Evolutionary conservation across 1,140 invertebrate species (phyloP), one percentile per base, ranked within the genome.

Genomic region (Caenorhabditis remanei): DNA sequence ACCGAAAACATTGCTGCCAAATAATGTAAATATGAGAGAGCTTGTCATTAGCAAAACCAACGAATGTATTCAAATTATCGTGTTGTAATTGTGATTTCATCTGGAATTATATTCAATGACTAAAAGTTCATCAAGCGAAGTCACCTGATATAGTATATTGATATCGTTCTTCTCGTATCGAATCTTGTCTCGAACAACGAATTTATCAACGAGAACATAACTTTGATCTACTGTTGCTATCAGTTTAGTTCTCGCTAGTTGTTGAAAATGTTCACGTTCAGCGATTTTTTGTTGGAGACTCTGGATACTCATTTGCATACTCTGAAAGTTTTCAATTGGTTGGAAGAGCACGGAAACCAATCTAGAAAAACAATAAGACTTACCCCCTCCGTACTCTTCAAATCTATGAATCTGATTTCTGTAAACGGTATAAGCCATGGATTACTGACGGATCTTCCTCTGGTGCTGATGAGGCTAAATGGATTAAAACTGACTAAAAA

Each of bases 1-100:
- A 86, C 71, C 65, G n/a, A 48, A 87, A 84, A 32, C 87, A 79
- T 48, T 84, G 55, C 2, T 14, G 32, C 87, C 82, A 87, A 75
- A 87, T 50, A 41, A 85, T 41, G 46, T 56, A 84, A 11, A 87
- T 46, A 61, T 87, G 63, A 11, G 63, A 55, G 8, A 55, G 16
- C 21, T 75, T 83, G 40, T 87, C 87, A 55, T 79, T 61, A 50
- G 65, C 41, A 16, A 89, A 24, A 5, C 88, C 88, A 19, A 89
- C 32, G 61, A 89, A 89, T 9, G 41, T 21, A 75, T 89, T 89
- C 16, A 89, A 32, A 67, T 89, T 89, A 53, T 89, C 88, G 56
- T 89, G 88, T 85, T 83, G 67, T 50, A 85, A 32, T 40, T 88
- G 84, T 50, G 88, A 87, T 48, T 87, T 85, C 83, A 82, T 43